Conservation (phyloP, 2,888 invertebrate species). For the Laspeyria flexula region DNA sequence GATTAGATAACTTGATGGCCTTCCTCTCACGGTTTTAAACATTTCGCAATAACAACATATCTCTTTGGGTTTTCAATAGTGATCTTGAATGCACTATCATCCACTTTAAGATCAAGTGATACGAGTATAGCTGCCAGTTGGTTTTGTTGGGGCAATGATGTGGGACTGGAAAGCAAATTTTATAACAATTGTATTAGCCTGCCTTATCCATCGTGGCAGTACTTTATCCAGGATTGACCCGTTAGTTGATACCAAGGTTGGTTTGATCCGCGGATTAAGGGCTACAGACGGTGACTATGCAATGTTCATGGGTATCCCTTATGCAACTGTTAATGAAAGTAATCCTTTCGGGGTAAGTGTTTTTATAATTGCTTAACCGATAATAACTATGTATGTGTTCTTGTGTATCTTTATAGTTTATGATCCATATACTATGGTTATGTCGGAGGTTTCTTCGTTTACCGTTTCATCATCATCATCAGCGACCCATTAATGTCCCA, state of each 20-base stretch:
- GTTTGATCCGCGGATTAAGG: constrained; percentile 57
- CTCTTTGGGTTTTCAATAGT: neutral
- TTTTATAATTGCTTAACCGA: no score
- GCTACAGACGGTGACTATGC: constrained; percentile 60
- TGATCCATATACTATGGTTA: no score
- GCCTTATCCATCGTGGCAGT: constrained; percentile 25
- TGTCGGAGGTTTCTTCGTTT: no score
- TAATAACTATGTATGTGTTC: no score
- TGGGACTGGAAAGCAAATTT: constrained; percentile 13
- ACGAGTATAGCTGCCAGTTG: neutral
- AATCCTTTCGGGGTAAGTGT: constrained; percentile 68
- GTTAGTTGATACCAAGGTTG: constrained; percentile 57
- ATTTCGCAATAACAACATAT: neutral
- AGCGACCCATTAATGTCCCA: no score
- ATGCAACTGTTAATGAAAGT: constrained; percentile 52
- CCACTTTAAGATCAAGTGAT: neutral
- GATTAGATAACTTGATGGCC: constrained; percentile 1
- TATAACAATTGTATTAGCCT: constrained; percentile 24
- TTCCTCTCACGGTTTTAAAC: neutral
- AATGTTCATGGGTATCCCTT: constrained; percentile 70
- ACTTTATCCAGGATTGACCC: constrained; percentile 53
- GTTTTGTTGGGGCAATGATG: constrained; percentile 26
- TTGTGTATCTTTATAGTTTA: no score
- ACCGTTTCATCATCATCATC: no score
- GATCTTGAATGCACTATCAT: neutral